Base-by-base conservation (phyloP, 2,888 invertebrate species). In the Ryuthela nishihirai region DNA sequence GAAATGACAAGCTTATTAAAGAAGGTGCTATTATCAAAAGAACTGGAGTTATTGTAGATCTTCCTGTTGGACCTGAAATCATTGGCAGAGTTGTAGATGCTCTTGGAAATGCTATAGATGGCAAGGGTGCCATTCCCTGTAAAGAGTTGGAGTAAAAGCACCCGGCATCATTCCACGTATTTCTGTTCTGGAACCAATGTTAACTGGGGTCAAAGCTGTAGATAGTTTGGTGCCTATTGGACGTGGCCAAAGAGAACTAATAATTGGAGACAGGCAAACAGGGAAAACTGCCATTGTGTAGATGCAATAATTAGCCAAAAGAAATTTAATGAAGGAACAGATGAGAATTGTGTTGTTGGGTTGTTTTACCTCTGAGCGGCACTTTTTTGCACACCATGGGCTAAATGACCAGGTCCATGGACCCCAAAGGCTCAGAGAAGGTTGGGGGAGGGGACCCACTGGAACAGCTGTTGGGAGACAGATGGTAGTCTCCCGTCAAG, bases 1-100 rank as follows among this genome's bases (percentile, higher is more conserved):
- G 98, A 90, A 98, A 98, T 78, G 97, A 99, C 80, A 97, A 88
- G 78, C 83, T 89, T 70, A 98, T 99, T 81, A 94, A 91, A 76
- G 94, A 99, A 78, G 98, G 95, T 48, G 98, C 98, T 77, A 89
- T 97, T 71, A 98, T 98, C 64, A 98, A 98, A 80, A 54, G 72
- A 55, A 72, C 70, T 15, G 69, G 69, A 21, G 62, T 62, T 49
- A 69, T 72, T 49, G 66, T 71, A 21, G 68, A 70, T 38, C 70
- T 73, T 18, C 71, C 70, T n/a, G 70, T 72, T 17, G 72, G 73
- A 29, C 59, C 67, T 18, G 66, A 56, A 24, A 63, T 74, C 18
- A 61, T 74, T 17, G 73, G 72, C 4, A 65, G 72, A 43, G 72
- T 72, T 49, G 71, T 73, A 12, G 69, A 74, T 65, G 69, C 71